Percentiles rank a stretch among this genome's conserved stretches.
Evolutionary conservation across 2,797 vertebrate genomes (phyloP).

Genomic region (Coilia nasus): DNA sequence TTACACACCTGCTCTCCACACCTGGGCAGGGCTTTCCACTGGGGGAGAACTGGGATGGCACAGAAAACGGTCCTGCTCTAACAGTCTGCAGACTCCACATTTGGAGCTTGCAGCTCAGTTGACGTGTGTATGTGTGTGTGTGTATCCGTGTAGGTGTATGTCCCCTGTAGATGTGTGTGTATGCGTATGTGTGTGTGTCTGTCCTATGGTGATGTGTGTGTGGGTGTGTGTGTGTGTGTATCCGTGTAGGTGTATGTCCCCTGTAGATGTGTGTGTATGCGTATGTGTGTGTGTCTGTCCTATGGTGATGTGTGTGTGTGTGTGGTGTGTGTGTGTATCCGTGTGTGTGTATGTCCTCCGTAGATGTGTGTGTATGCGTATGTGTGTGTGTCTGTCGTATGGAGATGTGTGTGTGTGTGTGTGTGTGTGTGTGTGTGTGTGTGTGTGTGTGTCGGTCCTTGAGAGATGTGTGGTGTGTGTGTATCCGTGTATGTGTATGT

Average conservation of each 20-base stretch:
- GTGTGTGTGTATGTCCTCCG: not conserved
- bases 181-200: not conserved
- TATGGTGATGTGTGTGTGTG: not conserved
- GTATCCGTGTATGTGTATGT: not conserved
- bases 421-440: not conserved
- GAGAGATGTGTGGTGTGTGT: too few relatives aligned
- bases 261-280: too few relatives aligned
- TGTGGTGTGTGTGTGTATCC: constrained; percentile 25
- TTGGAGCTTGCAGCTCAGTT: not conserved
- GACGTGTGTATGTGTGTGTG: constrained; percentile 26
- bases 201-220: too few relatives aligned
- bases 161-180: too few relatives aligned
- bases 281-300: not conserved
- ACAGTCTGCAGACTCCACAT: not conserved
- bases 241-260: not conserved
- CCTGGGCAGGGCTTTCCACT: not conserved
- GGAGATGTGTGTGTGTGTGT: too few relatives aligned
- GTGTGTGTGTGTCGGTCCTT: too few relatives aligned
- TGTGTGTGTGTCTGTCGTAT: not conserved
- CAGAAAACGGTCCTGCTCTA: not conserved
- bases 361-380: too few relatives aligned
- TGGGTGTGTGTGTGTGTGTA: constrained; percentile 30
- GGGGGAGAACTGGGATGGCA: not conserved
- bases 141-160: not conserved
- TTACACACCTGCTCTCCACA: not conserved